phyloP scores from a whole-genome alignment of 1,140 invertebrate genomes.

The Tribolium madens region DNA sequence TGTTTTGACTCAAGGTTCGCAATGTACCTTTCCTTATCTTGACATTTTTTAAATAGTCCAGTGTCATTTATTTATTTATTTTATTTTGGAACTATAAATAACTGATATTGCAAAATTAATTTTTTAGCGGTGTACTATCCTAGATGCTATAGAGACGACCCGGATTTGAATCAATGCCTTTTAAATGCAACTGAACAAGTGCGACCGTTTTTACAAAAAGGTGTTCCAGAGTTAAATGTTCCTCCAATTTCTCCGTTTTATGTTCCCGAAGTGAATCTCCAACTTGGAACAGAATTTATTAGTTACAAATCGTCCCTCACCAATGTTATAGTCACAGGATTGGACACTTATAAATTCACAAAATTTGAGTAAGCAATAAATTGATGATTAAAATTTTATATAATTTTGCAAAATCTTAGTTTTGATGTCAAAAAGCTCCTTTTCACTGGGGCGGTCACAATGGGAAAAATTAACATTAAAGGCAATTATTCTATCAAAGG shows the following conservation, averaged over 20 bases:
- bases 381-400: background rate
- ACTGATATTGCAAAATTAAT: too few species aligned
- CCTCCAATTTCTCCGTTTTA: conserved; percentile 74
- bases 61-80: background rate
- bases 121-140: conserved; percentile 71
- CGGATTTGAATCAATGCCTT: conserved; percentile 72
- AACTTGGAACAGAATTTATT: conserved; percentile 72
- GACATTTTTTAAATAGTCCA: conserved; percentile 3
- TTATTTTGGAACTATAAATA: too few species aligned
- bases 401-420: background rate
- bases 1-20: background rate
- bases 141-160: conserved; percentile 71
- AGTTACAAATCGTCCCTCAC: conserved; percentile 74
- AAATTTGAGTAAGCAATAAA: conserved; percentile 46
- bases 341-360: conserved; percentile 54
- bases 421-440: background rate
- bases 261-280: conserved; percentile 72
- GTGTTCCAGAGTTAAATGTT: conserved; percentile 74
- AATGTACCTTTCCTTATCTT: background rate
- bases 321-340: conserved; percentile 73
- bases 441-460: conserved; percentile 1
- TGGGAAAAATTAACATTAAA: conserved; percentile 29
- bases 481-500: conserved; percentile 45
- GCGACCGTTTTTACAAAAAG: conserved; percentile 71
- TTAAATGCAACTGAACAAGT: conserved; percentile 70